Evolutionary conservation across 2,113 vertebrate species (phyloP), one percentile per base, ranked within the genome.

Genomic region (Manacus vitellinus): DNA sequence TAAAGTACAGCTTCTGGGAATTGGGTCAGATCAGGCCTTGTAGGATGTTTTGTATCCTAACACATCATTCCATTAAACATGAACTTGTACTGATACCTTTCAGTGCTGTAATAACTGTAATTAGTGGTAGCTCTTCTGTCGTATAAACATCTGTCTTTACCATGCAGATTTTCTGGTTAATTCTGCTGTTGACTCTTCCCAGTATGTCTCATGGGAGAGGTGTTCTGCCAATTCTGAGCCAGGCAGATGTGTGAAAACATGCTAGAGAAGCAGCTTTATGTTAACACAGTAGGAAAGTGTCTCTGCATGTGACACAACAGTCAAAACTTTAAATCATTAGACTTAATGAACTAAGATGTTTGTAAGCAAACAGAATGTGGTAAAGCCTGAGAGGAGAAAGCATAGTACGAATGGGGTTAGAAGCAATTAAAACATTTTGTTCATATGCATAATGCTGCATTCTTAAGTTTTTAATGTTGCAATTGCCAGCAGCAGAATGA

Each of bases 21-120:
- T 4, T 96, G 75, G 82, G 95, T 93, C 92, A 95, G 88, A 83
- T 80, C 63, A 85, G 82, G 63, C 59, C 68, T 84, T 88, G 67
- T 79, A 77, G 67, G n/a, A 74, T 83, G 46, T 47, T 66, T 54
- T 73, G 51, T 85, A 77, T 59, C n/a, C 16, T 62, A 92, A 71
- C 88, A 71, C 28, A 23, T 41, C 76, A 75, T 88, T 88, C 82
- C 33, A 67, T 83, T 67, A 43, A 58, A 67, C 10, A 1, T 18
- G 24, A 61, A 39, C 73, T 56, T 79, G 46, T n/a, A 27, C 59
- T 49, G 55, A 22, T 80, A 67, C 23, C 39, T 80, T 91, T 58
- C 24, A 54, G 71, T 33, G 44, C 78, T 71, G 41, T 61, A 68
- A 87, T 85, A 78, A 35, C 55, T 72, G 70, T 68, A 77, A 88